Conservation (phyloP, 2,888 invertebrate genomes). For the Danaus chrysippus region DNA sequence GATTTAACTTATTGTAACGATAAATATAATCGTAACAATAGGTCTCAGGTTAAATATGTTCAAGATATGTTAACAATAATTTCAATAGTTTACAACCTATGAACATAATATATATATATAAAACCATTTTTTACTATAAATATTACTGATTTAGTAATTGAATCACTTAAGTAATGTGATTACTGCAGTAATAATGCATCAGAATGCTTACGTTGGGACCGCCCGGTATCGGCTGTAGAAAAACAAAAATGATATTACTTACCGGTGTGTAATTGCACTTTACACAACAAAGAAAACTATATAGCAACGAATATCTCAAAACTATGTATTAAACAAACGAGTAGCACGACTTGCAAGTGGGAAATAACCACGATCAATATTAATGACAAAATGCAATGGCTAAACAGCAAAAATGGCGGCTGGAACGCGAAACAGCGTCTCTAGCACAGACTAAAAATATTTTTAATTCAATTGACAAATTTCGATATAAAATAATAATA, state of each 20-base stretch:
- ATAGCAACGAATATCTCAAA: background rate
- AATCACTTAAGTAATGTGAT: background rate
- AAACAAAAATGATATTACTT: background rate
- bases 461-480: background rate
- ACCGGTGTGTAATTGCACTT: background rate
- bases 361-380: constrained; percentile 1
- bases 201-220: constrained; percentile 5
- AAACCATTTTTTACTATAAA: no score
- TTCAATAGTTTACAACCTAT: no score
- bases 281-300: background rate
- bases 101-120: no score
- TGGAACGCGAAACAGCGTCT: background rate
- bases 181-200: background rate
- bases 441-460: background rate
- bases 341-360: background rate
- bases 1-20: no score
- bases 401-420: constrained; percentile 2
- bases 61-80: no score
- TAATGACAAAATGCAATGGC: background rate
- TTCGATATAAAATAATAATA: no score
- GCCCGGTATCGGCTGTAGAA: background rate
- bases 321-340: background rate
- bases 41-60: no score
- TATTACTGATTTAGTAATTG: background rate
- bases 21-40: no score